Base-by-base conservation (phyloP, 2,113 vertebrate species). In the Neotoma lepida region DNA sequence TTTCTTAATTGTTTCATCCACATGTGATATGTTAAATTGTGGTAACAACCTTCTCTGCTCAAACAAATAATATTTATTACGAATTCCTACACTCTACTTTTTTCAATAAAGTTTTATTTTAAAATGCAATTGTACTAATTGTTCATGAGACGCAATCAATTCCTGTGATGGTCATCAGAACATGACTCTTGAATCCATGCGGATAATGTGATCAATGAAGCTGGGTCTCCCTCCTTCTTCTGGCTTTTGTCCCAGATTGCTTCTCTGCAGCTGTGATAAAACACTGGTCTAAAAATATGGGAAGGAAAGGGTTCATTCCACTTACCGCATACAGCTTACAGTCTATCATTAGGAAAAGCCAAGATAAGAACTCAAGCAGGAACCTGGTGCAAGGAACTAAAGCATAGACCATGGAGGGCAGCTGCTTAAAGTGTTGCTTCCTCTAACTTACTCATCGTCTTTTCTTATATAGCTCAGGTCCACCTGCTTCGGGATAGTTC, bases 61-160 rank as follows among this genome's bases (percentile, higher is more conserved):
- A 89, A 93, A 89, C 33, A 12, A 90, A 3, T 44, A 74, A 58
- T 70, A 63, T 84, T 90, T 86, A 22, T 86, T 51, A 82, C 70
- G 68, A n/a, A 66, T 84, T 87, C 84, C 28, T 74, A 76, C 58
- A 49, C 28, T 44, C 73, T 35, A 68, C 4, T 17, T 90, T 90
- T 24, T 1, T 78, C 88, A 41, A 54, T 70, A 46, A 88, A 61
- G 66, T 13, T 1, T 92, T 74, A 82, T 44, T 94, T 90, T 12
- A 56, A 88, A 89, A 51, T 82, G 39, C 76, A 33, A 56, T 77
- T 70, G 70, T 46, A 51, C 63, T 76, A 80, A 80, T 63, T 88
- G 4, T 51, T 61, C 24, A 12, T 80, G 56, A 92, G 17, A 93
- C 81, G 35, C 8, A 76, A 35, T 22, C 10, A 44, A 9, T 2